These are phyloP conservation scores for Glaucopsyche alexis DNA, from an alignment of 2,888 invertebrate genomes.

Conservation along the genomic window DNA sequence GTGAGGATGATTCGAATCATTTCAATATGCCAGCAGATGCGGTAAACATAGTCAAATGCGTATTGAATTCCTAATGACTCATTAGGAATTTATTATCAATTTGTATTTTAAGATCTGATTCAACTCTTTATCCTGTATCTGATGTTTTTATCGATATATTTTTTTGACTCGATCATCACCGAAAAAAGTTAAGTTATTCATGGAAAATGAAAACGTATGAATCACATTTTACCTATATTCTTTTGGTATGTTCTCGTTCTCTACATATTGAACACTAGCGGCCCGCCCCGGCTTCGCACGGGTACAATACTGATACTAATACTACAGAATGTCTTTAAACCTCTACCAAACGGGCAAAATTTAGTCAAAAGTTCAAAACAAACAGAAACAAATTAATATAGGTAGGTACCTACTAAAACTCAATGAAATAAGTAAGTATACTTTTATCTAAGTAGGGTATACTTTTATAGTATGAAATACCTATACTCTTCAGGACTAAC, in stretches of 20 bases:
- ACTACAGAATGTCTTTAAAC: too few relatives aligned
- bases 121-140: constrained; percentile 9
- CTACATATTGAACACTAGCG: too few relatives aligned
- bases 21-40: constrained; percentile 1
- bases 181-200: constrained; percentile 15
- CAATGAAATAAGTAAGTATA: too few relatives aligned
- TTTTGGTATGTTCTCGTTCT: not conserved
- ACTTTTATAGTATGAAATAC: too few relatives aligned
- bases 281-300: too few relatives aligned
- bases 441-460: too few relatives aligned
- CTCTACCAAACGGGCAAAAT: too few relatives aligned
- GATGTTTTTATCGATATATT: constrained; percentile 10
- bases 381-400: too few relatives aligned
- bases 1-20: constrained; percentile 17
- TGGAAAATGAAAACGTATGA: not conserved
- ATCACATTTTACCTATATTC: not conserved
- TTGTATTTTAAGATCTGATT: constrained; percentile 8
- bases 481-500: too few relatives aligned
- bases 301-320: too few relatives aligned
- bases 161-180: constrained; percentile 10
- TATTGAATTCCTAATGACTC: constrained; percentile 23
- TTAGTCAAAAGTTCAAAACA: too few relatives aligned
- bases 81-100: constrained; percentile 15
- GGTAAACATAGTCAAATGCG: constrained; percentile 14
- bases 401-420: too few relatives aligned